Evolutionary conservation across 2,113 vertebrate species (phyloP), one percentile per base, ranked within the genome.

Genomic region (Dasypus novemcinctus): DNA sequence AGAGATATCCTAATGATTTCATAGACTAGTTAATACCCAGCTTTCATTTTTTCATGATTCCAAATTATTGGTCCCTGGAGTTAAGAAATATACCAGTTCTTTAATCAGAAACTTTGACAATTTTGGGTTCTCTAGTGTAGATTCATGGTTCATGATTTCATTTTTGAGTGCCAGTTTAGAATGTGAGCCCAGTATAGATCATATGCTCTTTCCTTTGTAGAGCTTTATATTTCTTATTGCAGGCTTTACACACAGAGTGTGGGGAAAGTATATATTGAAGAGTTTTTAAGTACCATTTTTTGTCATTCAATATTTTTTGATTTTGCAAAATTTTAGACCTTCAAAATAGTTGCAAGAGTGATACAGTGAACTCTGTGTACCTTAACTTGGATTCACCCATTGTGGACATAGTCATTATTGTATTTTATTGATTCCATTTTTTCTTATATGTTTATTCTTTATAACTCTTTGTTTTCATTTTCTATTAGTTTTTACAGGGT

Each of bases 261-360:
- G 29, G 66, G 43, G 29, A 76, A 43, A 29, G 29, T 89, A 82
- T 74, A 88, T 88, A 43, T 36, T 82, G 57, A 64, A 41, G 41
- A 78, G 63, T 87, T 71, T 23, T 82, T 75, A 41, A 46, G 36
- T 21, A 57, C 8, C 29, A 41, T 63, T 87, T 87, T 93, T 81
- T 79, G 74, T n/a, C 84, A 89, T 81, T 88, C 41, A 49, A 23
- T 89, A 57, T 74, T 68, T 66, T 88, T 93, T 75, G 75, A 29
- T 66, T 93, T 81, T 72, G 41, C 80, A 72, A 59, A 83, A 13
- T 21, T 84, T 75, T n/a, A 84, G 20, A 52, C n/a, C 52, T 84
- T 23, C 0, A 25, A 59, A 72, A 41, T 66, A 43, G 29, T 63
- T 88, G 17, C 7, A 66, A 66, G 46, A 64, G 20, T 75, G 57